Conservation (phyloP, 2,888 invertebrate species). For the Aporophyla lueneburgensis region DNA sequence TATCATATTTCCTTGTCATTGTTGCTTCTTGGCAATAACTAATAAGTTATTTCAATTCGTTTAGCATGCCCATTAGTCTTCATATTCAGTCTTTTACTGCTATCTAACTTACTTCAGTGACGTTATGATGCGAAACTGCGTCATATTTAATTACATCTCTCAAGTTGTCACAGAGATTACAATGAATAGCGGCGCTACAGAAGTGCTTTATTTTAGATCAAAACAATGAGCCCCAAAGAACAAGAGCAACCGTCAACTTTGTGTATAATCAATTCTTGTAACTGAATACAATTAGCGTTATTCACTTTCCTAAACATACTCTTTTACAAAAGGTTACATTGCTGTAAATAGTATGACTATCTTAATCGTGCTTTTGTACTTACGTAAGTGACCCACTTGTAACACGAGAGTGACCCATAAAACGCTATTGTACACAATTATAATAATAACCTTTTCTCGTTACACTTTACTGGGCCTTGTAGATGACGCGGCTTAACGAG, state of each 20-base stretch:
- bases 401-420: slow-evolving; percentile 70
- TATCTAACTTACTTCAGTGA: not conserved
- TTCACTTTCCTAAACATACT: slow-evolving; percentile 28
- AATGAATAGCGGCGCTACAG: not conserved
- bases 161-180: slow-evolving; percentile 3
- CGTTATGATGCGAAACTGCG: not conserved
- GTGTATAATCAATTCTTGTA: slow-evolving; percentile 7
- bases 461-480: slow-evolving; percentile 60
- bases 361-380: slow-evolving; percentile 70
- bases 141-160: not conserved
- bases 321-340: slow-evolving; percentile 20
- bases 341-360: slow-evolving; percentile 42
- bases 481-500: slow-evolving; percentile 24
- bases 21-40: not conserved
- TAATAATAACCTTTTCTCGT: slow-evolving; percentile 63
- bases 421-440: slow-evolving; percentile 64
- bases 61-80: not conserved
- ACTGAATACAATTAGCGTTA: slow-evolving; percentile 9
- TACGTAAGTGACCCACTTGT: slow-evolving; percentile 66
- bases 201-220: not conserved
- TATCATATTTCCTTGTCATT: slow-evolving; percentile 18
- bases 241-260: slow-evolving; percentile 11
- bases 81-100: not conserved
- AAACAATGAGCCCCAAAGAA: slow-evolving; percentile 9
- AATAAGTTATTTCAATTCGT: not conserved